Percentiles rank a stretch among this genome's conserved stretches.
These are phyloP conservation scores for Sinhomidia bicolor DNA, from an alignment of 2,888 invertebrate genomes.

Conservation along the genomic window DNA sequence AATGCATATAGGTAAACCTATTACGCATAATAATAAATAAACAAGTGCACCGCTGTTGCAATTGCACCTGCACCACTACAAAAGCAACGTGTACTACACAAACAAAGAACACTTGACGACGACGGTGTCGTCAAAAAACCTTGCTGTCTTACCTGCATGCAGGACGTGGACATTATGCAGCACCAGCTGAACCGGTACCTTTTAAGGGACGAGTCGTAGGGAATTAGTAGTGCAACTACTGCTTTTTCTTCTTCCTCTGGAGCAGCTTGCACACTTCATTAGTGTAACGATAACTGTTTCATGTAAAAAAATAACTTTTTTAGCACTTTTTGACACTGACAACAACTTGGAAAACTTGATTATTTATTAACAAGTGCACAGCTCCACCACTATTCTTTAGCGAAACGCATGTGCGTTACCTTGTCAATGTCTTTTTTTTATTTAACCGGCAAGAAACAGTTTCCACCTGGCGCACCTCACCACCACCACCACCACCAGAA, in stretches of 20 bases:
- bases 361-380: background rate
- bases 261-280: conserved; percentile 73
- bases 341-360: background rate
- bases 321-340: conserved; percentile 39
- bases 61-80: too few species aligned
- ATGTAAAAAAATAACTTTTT: conserved; percentile 55
- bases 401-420: too few species aligned
- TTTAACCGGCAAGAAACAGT: too few species aligned
- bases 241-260: conserved; percentile 58
- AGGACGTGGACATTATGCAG: conserved; percentile 74
- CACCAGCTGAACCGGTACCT: conserved; percentile 60
- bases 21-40: too few species aligned
- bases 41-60: too few species aligned
- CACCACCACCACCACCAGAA: too few species aligned
- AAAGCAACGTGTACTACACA: too few species aligned
- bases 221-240: conserved; percentile 60
- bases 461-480: background rate
- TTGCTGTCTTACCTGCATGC: conserved; percentile 71
- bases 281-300: conserved; percentile 65
- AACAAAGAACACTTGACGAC: too few species aligned
- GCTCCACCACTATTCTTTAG: too few species aligned
- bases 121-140: too few species aligned
- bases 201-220: conserved; percentile 60
- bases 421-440: too few species aligned
- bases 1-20: too few species aligned